Base-by-base conservation (phyloP, 2,888 invertebrate species). In the Lomographa bimaculata region DNA sequence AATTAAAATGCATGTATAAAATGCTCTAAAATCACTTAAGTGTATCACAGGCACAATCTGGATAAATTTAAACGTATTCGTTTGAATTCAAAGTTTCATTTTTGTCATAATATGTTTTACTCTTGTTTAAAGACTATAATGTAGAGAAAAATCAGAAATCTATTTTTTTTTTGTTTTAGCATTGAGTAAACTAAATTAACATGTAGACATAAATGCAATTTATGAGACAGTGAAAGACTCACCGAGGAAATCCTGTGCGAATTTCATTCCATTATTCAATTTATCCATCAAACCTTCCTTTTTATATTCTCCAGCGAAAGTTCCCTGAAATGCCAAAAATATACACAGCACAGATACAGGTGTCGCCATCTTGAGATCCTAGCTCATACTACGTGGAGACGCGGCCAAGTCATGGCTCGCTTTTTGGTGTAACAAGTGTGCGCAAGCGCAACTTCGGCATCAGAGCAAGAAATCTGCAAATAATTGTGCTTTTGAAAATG, bases 211-310 rank as follows among this genome's bases (percentile, higher is more conserved):
- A n/a, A n/a, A n/a, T n/a, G n/a, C n/a, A n/a, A n/a, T n/a, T n/a
- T n/a, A n/a, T n/a, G n/a, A n/a, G n/a, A n/a, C n/a, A n/a, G n/a
- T n/a, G n/a, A n/a, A n/a, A n/a, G n/a, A n/a, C n/a, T n/a, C n/a
- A 89, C 89, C 86, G 7, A 87, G 71, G 57, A 86, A 75, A 62
- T 85, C 77, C 33, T 77, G 71, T 1, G 87, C 87, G 40, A 85
- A 73, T 58, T 87, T 84, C 76, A 87, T 81, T 29, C 89, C 89
- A 50, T 50, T 75, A 36, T 61, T 84, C 20, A 89, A 54, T 48
- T 66, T 71, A 49, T 86, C 75, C 34, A 86, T 77, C 19, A 87
- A 63, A 12, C 78, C 77, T 26, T 83, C 79, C 41, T 67, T 72
- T 42, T 57, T 64, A 21, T 66, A 48, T 42, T 78, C 75, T 57